These are phyloP conservation scores for Pachyramphus minor DNA, from an alignment of 2,113 vertebrate species.

Conservation along the genomic window DNA sequence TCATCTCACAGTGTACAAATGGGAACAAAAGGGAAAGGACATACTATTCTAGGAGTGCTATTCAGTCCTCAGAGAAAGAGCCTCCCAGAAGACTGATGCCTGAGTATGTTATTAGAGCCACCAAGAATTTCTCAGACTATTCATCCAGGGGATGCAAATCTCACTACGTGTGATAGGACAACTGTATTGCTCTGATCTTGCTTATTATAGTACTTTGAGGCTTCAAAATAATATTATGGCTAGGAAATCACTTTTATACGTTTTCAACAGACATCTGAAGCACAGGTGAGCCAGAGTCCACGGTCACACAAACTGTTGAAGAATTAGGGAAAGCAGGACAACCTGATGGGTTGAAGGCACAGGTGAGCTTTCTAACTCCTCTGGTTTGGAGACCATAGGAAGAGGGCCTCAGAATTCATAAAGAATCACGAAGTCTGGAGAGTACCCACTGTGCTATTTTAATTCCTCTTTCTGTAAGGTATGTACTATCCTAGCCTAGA, in stretches of 20 bases:
- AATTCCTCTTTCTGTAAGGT: neutral
- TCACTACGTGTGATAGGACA: neutral
- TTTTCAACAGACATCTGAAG: neutral
- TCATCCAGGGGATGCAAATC: neutral
- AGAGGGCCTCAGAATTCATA: neutral
- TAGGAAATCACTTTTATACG: neutral
- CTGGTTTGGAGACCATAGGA: neutral
- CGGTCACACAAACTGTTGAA: neutral
- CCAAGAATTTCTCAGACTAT: too few relatives aligned
- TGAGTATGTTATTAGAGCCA: neutral
- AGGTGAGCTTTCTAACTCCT: neutral
- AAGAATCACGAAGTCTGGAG: neutral
- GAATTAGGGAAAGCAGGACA: neutral
- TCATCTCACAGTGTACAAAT: neutral
- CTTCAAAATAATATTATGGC: neutral
- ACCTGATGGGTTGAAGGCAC: neutral
- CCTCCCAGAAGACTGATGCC: neutral
- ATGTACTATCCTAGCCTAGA: neutral
- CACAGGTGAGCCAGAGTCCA: neutral
- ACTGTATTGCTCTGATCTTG: neutral
- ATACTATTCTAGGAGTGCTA: neutral
- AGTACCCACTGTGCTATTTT: neutral
- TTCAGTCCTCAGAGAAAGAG: neutral
- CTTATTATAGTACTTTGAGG: rapidly evolving
- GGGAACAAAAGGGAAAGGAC: neutral